Base-by-base conservation (phyloP, 2,888 invertebrate species). In the Crematogaster levior region DNA sequence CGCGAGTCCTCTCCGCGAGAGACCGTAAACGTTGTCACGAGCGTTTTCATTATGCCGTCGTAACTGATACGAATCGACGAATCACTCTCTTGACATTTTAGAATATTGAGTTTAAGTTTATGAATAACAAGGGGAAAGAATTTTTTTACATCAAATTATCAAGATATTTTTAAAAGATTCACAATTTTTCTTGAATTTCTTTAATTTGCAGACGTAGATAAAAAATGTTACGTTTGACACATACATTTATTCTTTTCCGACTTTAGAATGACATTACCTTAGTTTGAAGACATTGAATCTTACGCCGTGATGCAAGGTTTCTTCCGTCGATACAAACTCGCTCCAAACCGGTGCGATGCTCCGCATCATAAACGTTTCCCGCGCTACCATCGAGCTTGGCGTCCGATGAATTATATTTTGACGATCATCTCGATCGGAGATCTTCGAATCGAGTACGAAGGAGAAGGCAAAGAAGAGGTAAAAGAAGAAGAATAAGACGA, bases 361-460 rank as follows among this genome's bases (percentile, higher is more conserved):
- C 15, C 34, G 43, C 66, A 56, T 65, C 77, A 34, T 34, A 46
- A 66, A 68, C 56, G 77, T 79, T 79, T 68, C 68, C 56, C 77
- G 77, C 77, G 80, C 77, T 82, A 56, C 58, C 34, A 82, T 77
- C 58, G 60, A 5, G 43, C 18, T 40, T 15, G 70, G 60, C 72
- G 72, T 70, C n/a, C 63, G 77, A 82, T 80, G 80, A 80, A 80
- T 80, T 80, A 80, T 75, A 80, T 80, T 80, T 73, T 61, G 80
- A 80, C 53, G 70, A 85, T 87, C 88, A 75, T 48, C 46, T 48
- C 46, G 83, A 85, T 85, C 77, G 70, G 34, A 34, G 56, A 79
- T 70, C 81, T 66, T 61, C 56, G 80, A 65, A 79, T 61, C 74
- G 72, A 66, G 65, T 40, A 61, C 37, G 30, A 48, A 70, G 53